Base-by-base conservation (phyloP, 2,113 vertebrate species). In the Cyphomyrus discorhynchus region DNA sequence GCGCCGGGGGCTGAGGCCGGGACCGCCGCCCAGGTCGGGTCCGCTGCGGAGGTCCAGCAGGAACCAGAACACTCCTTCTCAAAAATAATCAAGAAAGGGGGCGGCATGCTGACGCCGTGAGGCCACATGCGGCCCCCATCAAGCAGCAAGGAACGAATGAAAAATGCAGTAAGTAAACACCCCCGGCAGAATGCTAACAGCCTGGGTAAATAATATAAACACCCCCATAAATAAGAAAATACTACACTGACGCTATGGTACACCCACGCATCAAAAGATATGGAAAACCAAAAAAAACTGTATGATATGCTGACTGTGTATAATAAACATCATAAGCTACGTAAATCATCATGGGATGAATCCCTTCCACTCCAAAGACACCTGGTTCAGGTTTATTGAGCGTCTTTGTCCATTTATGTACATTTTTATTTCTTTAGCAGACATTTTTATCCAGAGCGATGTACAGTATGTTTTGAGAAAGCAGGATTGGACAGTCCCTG, bases 181-280 rank as follows among this genome's bases (percentile, higher is more conserved):
- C 88, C 46, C 42, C 21, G 46, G 47, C 27, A 50, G 87, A 90
- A 89, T 89, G 47, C 74, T 88, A 90, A 91, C 77, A 92, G n/a
- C 46, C 89, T 62, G 52, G 45, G 66, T 89, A 70, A 70, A 45
- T 74, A 86, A 46, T 53, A 31, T 42, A 83, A 89, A 83, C 49
- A 83, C 53, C 88, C 3, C 45, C 35, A 56, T 80, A 88, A 58
- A 88, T 31, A 66, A 13, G 39, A 46, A 66, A 66, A 62, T 56
- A 27, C 27, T 49, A 35, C 85, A 87, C 13, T 39, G 31, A 47
- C 17, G n/a, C 47, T 17, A n/a, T 53, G n/a, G 24, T 35, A 56
- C 13, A 39, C 31, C 85, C 85, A 53, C 0, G 31, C 10, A 53
- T 35, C 17, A 87, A 53, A 53, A 47, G 19, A 53, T 86, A 86